A percentile compares a stretch with the other conserved stretches of the same genome.
phyloP scores from a whole-genome alignment of 2,113 vertebrate species.

The Machaerirhynchus nigripectus region DNA sequence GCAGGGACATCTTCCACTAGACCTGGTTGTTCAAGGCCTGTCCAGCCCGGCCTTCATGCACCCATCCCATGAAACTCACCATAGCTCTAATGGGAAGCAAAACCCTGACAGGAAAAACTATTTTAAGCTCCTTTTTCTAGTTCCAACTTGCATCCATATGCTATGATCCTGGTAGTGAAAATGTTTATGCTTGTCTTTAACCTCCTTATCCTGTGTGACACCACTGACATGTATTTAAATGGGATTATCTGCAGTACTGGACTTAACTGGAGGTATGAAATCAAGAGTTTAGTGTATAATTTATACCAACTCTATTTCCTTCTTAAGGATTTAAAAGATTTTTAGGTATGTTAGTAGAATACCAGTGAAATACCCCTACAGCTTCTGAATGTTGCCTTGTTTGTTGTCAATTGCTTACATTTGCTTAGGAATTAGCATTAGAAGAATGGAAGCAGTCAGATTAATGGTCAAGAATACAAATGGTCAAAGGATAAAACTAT shows the following conservation, averaged over 20 bases:
- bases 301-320: background rate
- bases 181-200: background rate
- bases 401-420: background rate
- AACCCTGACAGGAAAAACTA: background rate
- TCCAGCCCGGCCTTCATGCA: background rate
- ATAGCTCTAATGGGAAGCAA: background rate
- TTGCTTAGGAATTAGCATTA: background rate
- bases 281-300: background rate
- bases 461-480: background rate
- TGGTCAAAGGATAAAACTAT: background rate
- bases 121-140: background rate
- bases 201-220: background rate
- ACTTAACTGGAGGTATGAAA: background rate
- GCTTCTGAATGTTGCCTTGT: background rate
- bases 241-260: background rate
- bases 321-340: background rate
- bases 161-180: background rate
- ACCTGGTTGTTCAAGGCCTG: background rate
- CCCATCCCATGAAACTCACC: rapidly evolving
- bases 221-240: background rate
- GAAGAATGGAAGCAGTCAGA: background rate
- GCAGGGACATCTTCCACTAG: background rate
- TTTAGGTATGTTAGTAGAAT: background rate
- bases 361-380: background rate
- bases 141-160: background rate